Evolutionary conservation across 1,140 invertebrate species (phyloP).

Genomic region (Penaeus indicus): DNA sequence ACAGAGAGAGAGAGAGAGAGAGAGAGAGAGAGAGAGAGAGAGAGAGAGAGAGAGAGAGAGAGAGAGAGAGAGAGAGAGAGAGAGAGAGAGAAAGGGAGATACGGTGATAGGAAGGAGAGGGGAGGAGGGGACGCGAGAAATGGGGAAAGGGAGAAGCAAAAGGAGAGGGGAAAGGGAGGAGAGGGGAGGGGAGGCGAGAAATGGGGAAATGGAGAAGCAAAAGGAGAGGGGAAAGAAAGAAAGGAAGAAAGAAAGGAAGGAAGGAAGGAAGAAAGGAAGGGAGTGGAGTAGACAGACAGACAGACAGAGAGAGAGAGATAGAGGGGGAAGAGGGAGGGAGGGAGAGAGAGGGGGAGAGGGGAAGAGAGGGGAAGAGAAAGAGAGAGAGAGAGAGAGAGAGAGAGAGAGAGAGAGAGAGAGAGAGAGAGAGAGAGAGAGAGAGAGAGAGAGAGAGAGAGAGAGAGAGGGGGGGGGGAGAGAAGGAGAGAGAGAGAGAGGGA

Average conservation of each 20-base stretch:
- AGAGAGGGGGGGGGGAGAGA: neutral
- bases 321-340: too few species aligned
- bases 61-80: neutral
- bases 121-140: neutral
- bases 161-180: neutral
- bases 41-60: neutral
- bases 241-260: neutral
- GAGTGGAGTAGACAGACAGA: neutral
- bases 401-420: neutral
- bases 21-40: neutral
- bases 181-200: neutral
- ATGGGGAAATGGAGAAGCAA: neutral
- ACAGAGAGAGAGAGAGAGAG: too few species aligned
- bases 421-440: neutral
- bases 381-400: neutral
- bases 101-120: neutral
- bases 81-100: neutral
- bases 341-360: neutral
- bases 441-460: neutral
- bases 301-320: neutral
- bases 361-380: neutral
- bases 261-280: neutral
- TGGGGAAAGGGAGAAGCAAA: neutral
- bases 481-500: neutral
- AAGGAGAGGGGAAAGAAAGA: neutral